A percentile compares a stretch with the other conserved stretches of the same genome.
Conservation (phyloP, 2,797 vertebrate species). For the Pangasius djambal region DNA sequence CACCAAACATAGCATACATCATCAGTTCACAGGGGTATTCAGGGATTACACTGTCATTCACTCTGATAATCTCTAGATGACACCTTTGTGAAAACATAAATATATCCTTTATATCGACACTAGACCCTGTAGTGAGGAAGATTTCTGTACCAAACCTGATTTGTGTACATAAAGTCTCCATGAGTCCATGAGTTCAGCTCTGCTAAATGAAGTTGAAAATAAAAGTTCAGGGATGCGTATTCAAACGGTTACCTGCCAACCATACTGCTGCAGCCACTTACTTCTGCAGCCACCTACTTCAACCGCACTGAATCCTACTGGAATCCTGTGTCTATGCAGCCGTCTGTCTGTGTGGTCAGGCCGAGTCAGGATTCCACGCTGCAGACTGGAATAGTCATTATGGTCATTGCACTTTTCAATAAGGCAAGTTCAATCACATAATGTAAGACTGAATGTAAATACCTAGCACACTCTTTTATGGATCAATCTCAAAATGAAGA, state of each 20-base stretch:
- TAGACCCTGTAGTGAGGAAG: not conserved
- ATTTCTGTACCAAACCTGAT: no score
- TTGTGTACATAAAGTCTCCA: not conserved
- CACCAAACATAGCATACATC: not conserved
- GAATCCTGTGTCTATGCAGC: not conserved
- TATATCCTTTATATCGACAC: not conserved
- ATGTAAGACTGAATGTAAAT: not conserved
- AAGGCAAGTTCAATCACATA: no score
- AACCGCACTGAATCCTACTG: not conserved
- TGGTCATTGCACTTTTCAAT: not conserved
- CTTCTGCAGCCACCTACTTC: not conserved
- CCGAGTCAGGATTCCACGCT: not conserved
- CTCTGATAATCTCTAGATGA: constrained; percentile 3
- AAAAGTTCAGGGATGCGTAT: not conserved
- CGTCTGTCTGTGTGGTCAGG: not conserved
- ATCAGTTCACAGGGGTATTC: not conserved
- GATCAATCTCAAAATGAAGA: not conserved
- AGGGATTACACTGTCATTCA: not conserved
- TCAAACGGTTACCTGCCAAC: not conserved
- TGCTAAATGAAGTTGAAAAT: not conserved
- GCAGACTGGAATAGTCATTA: not conserved
- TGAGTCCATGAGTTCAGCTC: not conserved
- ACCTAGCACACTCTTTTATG: not conserved
- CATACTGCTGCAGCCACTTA: not conserved
- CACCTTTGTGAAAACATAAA: not conserved